These are phyloP conservation scores for Crax fasciolata DNA, from an alignment of 2,797 vertebrate genomes.

Conservation along the genomic window DNA sequence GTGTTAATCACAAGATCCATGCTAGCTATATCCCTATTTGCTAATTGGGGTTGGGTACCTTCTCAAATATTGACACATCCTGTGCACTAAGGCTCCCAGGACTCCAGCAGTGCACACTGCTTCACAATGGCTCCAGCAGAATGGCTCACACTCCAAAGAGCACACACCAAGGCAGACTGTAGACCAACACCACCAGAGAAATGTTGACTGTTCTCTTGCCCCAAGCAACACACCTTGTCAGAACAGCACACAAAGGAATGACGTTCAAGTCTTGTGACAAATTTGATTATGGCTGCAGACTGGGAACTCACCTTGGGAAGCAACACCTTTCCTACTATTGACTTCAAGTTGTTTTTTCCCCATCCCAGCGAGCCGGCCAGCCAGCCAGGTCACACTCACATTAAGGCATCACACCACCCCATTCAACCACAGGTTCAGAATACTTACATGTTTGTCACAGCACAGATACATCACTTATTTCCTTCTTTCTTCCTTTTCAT, in stretches of 20 bases:
- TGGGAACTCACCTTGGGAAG: neutral
- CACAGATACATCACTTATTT: neutral
- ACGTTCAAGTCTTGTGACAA: neutral
- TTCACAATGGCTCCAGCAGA: neutral
- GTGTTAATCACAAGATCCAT: neutral
- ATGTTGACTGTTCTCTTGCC: neutral
- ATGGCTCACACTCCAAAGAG: neutral
- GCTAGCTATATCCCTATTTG: conserved; percentile 7
- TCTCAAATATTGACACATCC: conserved; percentile 75
- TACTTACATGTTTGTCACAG: neutral
- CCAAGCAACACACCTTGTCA: neutral
- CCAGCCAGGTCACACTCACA: neutral
- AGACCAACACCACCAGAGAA: neutral
- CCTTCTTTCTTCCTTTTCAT: neutral
- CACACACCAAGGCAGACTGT: neutral
- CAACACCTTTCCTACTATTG: neutral
- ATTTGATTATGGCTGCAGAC: neutral
- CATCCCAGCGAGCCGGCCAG: neutral
- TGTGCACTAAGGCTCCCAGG: neutral
- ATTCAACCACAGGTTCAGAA: neutral
- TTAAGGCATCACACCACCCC: neutral
- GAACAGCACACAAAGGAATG: neutral
- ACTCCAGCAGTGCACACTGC: neutral
- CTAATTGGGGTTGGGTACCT: conserved; percentile 50
- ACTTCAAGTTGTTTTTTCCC: neutral